phyloP scores from a whole-genome alignment of 2,113 vertebrate genomes.

The Pelecanoides urinatrix region DNA sequence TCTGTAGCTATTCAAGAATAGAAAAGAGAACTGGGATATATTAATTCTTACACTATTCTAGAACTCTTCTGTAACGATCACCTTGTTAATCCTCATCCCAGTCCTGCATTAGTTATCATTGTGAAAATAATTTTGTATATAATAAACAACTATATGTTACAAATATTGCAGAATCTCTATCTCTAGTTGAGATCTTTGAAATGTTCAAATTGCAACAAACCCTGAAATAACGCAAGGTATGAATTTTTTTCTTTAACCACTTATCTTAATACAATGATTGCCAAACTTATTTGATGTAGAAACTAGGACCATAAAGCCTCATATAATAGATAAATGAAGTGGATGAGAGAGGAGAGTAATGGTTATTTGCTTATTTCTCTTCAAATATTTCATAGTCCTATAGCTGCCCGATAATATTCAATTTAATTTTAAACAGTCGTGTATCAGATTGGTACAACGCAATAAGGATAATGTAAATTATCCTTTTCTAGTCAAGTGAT shows the following conservation, averaged over 20 bases:
- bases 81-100: neutral
- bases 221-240: neutral
- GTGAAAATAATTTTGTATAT: neutral
- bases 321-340: neutral
- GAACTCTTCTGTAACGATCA: neutral
- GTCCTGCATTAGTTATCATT: fast-evolving
- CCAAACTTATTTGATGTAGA: neutral
- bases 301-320: neutral
- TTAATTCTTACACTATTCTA: neutral
- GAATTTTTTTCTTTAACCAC: neutral
- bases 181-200: neutral
- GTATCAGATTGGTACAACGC: neutral
- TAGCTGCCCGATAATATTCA: neutral
- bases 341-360: neutral
- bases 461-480: neutral
- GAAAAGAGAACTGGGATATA: neutral
- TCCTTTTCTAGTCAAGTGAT: neutral
- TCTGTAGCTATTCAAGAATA: neutral
- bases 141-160: neutral
- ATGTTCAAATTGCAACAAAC: neutral
- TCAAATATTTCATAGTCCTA: neutral
- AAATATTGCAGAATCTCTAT: neutral
- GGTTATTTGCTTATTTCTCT: neutral
- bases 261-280: neutral
- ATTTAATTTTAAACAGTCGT: neutral